Evolutionary conservation across 2,888 invertebrate species (phyloP), one percentile per base, ranked within the genome.

Genomic region (Eubasilissa splendida): DNA sequence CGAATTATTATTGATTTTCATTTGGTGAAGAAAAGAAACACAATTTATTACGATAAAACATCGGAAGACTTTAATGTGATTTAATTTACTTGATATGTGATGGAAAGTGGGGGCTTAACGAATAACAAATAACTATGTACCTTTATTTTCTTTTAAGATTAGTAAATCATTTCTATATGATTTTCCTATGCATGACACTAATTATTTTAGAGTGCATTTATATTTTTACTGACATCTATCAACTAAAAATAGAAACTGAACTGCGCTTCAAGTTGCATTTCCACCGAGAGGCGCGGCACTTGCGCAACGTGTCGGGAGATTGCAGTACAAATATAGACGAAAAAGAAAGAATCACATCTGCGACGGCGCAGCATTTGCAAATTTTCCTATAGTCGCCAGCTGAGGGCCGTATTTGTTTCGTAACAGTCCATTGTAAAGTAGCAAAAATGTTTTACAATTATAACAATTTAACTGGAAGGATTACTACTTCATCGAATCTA

Each of bases 361-460:
- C 54, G 52, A 50, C 76, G 50, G 71, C 56, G 68, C 76, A 75
- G 12, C 52, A 8, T 33, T 4, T 70, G 68, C 50, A 66, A 53
- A 66, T 58, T 58, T 77, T 77, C 54, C 31, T 12, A 65, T 14
- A 56, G 31, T 50, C 0, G 14, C 58, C 42, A 75, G 79, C 58
- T 59, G 42, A 68, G 22, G 76, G 33, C 74, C 56, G 52, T 71
- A 58, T 75, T 76, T 66, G 83, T 83, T 76, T 83, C 83, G 80
- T 83, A 83, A 83, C 80, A 76, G 56, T 42, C 52, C 33, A 58
- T 76, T 42, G 50, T 33, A 8, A 60, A 60, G 63, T 83, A 75
- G 52, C 83, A 79, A 88, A 87, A 86, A 91, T 91, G 90, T 91
- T 89, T 85, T 89, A 90, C 85, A 90, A 90, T 87, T 86, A 90